Conservation (phyloP, 2,888 invertebrate genomes). For the Nemotelus pantherinus region DNA sequence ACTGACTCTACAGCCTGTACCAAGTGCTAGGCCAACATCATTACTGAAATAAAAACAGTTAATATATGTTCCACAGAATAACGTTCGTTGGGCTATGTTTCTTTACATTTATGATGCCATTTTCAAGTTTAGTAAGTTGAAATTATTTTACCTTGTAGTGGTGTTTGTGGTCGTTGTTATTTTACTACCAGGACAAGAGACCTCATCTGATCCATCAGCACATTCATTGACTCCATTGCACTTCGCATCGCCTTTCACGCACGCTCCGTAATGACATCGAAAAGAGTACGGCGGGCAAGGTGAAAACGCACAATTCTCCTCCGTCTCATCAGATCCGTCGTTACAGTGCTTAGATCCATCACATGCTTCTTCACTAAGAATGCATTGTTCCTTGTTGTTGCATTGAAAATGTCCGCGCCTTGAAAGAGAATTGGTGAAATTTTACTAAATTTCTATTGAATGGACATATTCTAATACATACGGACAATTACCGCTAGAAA, state of each 20-base stretch:
- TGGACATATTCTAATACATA: not conserved
- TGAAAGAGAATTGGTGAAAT: no score
- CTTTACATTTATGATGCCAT: no score
- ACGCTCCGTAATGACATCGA: conserved; percentile 72
- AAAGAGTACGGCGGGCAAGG: conserved; percentile 68
- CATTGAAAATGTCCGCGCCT: conserved; percentile 26
- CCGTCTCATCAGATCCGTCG: conserved; percentile 51
- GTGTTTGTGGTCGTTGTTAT: no score
- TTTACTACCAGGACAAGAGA: conserved; percentile 52
- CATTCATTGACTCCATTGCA: conserved; percentile 60
- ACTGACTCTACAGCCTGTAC: not conserved
- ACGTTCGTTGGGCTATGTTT: no score
- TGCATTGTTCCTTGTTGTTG: conserved; percentile 47
- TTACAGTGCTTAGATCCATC: conserved; percentile 61
- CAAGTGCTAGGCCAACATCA: no score
- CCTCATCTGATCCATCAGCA: conserved; percentile 54
- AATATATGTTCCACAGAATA: no score
- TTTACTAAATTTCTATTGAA: no score
- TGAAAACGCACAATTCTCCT: conserved; percentile 55
- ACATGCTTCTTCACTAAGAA: not conserved
- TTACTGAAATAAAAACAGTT: no score
- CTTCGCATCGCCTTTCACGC: conserved; percentile 67
- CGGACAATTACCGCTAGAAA: not conserved
- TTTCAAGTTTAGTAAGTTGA: not conserved
- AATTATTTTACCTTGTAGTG: no score